Evolutionary conservation across 2,888 invertebrate species (phyloP), one percentile per base, ranked within the genome.

Genomic region (Nycteola revayana): DNA sequence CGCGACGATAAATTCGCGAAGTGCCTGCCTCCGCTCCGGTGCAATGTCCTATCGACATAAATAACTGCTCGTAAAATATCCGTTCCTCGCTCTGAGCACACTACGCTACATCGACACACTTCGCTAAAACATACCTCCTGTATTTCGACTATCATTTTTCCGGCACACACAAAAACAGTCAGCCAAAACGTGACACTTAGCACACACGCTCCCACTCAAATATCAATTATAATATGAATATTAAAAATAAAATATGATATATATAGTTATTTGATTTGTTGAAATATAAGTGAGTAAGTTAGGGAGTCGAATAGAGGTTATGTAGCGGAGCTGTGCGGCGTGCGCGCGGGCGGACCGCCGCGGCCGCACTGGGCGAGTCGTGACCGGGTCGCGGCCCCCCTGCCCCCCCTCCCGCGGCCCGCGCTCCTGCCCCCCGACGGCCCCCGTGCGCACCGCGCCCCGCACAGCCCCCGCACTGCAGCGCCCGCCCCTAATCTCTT

Each of bases 61-160:
- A n/a, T 43, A 38, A 40, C 35, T 35, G 51, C 34, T 39, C 60
- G 49, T 64, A 57, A 64, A 67, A 62, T 64, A 52, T 47, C 56
- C 61, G 64, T 66, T 63, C 60, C 44, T 3, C 3, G 21, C 21
- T 14, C 14, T 14, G 10, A 22, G 36, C 36, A 30, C n/a, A 25
- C 8, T 25, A 14, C 21, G 7, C 18, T 25, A 9, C 17, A 21
- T 3, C 21, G 7, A 21, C 7, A 21, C 7, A 21, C 14, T n/a
- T 28, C 30, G 25, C 14, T 28, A 25, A 28, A 44, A 59, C 66
- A 39, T 85, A 87, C 87, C 87, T 87, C 87, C 57, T 81, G 82
- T 53, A 87, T 85, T 72, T 87, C 87, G 75, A 87, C 86, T 75
- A 87, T 86, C 87, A 87, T 87, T 61, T 55, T 75, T 79, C 64